These are phyloP conservation scores for Rhodinocichla rosea DNA, from an alignment of 2,113 vertebrate species.

Conservation along the genomic window DNA sequence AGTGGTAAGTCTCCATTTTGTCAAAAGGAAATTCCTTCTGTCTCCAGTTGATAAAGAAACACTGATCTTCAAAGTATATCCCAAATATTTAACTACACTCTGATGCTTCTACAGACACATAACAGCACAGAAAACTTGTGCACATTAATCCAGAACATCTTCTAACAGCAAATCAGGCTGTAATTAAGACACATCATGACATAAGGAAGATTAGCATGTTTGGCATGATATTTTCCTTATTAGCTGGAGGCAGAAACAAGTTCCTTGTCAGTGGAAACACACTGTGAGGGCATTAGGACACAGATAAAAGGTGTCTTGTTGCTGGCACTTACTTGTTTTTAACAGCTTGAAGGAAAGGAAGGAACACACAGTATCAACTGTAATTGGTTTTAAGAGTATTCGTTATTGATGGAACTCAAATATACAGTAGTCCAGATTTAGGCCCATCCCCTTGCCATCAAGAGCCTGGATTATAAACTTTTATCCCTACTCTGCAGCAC, in stretches of 20 bases:
- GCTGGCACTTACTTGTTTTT: slow-evolving; percentile 13
- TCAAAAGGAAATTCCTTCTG: slow-evolving; percentile 14
- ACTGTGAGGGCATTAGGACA: slow-evolving; percentile 33
- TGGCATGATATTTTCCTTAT: slow-evolving; percentile 13
- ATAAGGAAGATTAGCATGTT: slow-evolving; percentile 34
- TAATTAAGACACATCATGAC: slow-evolving; percentile 39
- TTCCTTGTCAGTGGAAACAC: slow-evolving; percentile 18
- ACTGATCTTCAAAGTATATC: slow-evolving; percentile 13
- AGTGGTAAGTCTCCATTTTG: background rate
- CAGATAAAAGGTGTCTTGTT: slow-evolving; percentile 12
- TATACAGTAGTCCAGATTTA: background rate
- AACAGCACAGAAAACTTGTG: background rate
- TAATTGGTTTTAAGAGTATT: background rate
- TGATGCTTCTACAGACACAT: background rate
- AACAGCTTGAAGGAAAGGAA: slow-evolving; percentile 8
- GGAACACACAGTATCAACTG: background rate
- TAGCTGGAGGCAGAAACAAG: slow-evolving; percentile 48
- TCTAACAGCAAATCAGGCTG: background rate
- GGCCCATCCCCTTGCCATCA: slow-evolving; percentile 17
- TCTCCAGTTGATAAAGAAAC: slow-evolving; percentile 20
- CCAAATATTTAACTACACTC: slow-evolving; percentile 6
- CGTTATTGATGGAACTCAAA: background rate
- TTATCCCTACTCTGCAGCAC: slow-evolving; percentile 30
- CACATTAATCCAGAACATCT: background rate
- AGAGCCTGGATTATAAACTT: slow-evolving; percentile 54